Percentiles rank a stretch among this genome's conserved stretches.
These are phyloP conservation scores for Invenusta paracnida DNA, from an alignment of 2,888 invertebrate genomes.

Conservation along the genomic window DNA sequence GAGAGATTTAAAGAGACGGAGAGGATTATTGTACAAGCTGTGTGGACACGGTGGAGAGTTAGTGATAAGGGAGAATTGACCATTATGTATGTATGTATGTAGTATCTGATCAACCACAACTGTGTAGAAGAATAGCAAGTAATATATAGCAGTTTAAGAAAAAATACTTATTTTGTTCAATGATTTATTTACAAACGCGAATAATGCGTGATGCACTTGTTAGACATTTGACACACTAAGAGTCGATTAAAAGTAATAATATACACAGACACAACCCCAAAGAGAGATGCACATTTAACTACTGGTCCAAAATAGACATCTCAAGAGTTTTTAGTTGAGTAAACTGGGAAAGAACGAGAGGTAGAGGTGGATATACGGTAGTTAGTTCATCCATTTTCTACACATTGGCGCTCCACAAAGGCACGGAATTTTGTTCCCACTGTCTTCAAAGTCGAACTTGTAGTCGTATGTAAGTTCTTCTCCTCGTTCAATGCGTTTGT, in stretches of 20 bases:
- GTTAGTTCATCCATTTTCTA: slow-evolving; percentile 80
- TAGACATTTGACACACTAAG: slow-evolving; percentile 16
- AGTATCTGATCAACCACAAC: neutral
- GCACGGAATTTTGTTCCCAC: slow-evolving; percentile 89
- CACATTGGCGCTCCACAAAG: slow-evolving; percentile 97
- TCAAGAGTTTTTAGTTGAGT: neutral
- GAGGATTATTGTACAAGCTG: slow-evolving; percentile 14
- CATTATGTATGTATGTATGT: no score
- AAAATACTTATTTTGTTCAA: slow-evolving; percentile 20
- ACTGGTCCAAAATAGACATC: neutral
- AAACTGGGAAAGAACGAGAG: neutral
- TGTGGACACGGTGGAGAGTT: slow-evolving; percentile 21
- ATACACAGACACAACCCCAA: slow-evolving; percentile 5
- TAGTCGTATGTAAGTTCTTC: slow-evolving; percentile 76
- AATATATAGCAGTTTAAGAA: slow-evolving; percentile 10
- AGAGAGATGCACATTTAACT: no score
- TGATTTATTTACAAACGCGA: slow-evolving; percentile 23
- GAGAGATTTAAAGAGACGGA: neutral
- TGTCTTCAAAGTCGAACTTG: slow-evolving; percentile 70
- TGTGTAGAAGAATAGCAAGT: slow-evolving; percentile 1
- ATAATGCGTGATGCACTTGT: slow-evolving; percentile 18
- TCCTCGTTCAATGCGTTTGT: slow-evolving; percentile 84
- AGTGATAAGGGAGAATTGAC: neutral
- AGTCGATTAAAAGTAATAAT: neutral
- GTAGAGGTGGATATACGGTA: neutral